These are phyloP conservation scores for Aspidoscelis tigris DNA, from an alignment of 2,113 vertebrate species.

Conservation along the genomic window DNA sequence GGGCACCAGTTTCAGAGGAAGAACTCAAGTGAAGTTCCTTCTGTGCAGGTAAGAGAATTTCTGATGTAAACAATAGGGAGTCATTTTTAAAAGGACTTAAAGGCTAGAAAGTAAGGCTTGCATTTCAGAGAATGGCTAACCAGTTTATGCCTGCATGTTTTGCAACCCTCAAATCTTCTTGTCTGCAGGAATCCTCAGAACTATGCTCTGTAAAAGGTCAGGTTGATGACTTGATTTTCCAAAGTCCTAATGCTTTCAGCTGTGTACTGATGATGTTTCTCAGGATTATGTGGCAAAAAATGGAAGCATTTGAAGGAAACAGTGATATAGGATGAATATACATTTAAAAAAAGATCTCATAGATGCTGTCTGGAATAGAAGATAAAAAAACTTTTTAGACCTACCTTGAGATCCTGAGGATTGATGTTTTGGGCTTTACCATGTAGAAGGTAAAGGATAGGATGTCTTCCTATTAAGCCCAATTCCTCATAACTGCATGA, in stretches of 20 bases:
- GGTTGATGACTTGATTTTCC: neutral
- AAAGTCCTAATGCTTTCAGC: neutral
- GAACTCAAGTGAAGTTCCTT: neutral
- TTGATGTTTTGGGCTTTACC: too few relatives aligned
- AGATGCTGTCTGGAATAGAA: too few relatives aligned
- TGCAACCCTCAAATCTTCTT: conserved; percentile 3
- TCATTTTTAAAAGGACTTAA: neutral
- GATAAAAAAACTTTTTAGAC: too few relatives aligned
- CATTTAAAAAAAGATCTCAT: too few relatives aligned
- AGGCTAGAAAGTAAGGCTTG: neutral
- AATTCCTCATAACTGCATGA: too few relatives aligned
- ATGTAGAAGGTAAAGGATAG: too few relatives aligned
- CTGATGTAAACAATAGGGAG: neutral
- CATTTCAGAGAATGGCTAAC: conserved; percentile 5
- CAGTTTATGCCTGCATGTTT: neutral
- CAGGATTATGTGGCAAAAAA: neutral
- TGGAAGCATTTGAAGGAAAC: too few relatives aligned
- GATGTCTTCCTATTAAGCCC: too few relatives aligned
- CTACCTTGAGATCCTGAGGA: too few relatives aligned
- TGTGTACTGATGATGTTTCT: too few relatives aligned
- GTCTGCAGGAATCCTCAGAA: neutral
- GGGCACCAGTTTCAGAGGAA: too few relatives aligned
- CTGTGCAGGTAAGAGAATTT: neutral
- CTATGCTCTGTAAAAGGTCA: conserved; percentile 1
- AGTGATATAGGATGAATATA: too few relatives aligned